phyloP scores from a whole-genome alignment of 2,797 vertebrate species.

The Epinephelus malabaricus region DNA sequence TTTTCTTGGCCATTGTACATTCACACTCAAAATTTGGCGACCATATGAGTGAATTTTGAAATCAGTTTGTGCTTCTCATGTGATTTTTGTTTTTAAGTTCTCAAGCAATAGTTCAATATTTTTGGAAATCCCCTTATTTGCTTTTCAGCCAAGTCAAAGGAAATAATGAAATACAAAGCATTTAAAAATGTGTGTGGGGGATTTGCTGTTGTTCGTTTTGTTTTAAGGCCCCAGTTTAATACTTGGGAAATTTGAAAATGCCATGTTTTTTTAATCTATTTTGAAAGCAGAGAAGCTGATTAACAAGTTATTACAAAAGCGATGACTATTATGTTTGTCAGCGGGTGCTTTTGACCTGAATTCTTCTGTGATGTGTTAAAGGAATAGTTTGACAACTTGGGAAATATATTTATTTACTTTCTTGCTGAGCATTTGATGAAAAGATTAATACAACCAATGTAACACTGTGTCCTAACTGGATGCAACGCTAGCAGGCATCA shows the following conservation, averaged over 20 bases:
- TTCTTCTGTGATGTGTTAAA: background rate
- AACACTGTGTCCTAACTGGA: background rate
- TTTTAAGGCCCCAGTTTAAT: background rate
- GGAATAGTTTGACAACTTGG: background rate
- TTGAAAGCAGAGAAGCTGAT: background rate
- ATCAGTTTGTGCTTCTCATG: conserved; percentile 1
- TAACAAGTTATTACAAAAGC: background rate
- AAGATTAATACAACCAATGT: background rate
- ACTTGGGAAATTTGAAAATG: background rate
- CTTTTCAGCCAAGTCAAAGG: background rate
- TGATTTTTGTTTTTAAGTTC: background rate
- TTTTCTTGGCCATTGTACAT: conserved; percentile 14
- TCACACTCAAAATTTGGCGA: background rate
- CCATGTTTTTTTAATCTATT: background rate
- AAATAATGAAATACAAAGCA: background rate
- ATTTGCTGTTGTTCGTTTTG: background rate
- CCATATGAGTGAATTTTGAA: background rate
- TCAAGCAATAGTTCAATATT: background rate
- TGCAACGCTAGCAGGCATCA: background rate
- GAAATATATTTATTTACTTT: background rate
- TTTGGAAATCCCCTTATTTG: background rate
- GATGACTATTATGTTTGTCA: background rate
- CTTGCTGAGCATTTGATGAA: background rate
- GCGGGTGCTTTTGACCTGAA: background rate
- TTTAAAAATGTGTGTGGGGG: background rate